These are phyloP conservation scores for Callocephalon fimbriatum DNA, from an alignment of 2,113 vertebrate genomes.

Conservation along the genomic window DNA sequence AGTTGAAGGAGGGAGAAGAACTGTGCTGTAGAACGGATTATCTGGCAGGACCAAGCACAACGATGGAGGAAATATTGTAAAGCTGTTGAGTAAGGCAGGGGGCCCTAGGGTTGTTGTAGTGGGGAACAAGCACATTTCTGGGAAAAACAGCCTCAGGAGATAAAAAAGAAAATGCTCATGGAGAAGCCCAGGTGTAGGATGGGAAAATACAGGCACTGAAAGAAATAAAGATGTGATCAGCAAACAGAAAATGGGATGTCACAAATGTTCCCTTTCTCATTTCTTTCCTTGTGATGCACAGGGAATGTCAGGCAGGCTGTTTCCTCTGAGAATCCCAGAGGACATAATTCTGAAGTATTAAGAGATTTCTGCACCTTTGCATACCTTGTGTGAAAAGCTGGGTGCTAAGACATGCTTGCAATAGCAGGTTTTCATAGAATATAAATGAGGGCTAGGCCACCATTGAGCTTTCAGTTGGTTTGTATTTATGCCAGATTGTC, in stretches of 20 bases:
- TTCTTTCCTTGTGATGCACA: not conserved
- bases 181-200: not conserved
- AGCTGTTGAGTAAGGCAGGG: not conserved
- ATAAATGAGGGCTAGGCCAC: not conserved
- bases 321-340: not conserved
- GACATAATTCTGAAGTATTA: not conserved
- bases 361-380: not conserved
- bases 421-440: not conserved
- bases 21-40: not conserved
- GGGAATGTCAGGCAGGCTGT: not conserved
- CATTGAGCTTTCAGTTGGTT: not conserved
- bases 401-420: not conserved
- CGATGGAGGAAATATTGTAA: not conserved
- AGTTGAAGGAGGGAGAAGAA: not conserved
- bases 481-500: not conserved
- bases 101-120: not conserved
- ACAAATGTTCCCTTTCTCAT: not conserved
- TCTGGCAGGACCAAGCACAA: not conserved
- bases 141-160: not conserved
- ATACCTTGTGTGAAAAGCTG: not conserved
- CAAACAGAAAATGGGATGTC: not conserved
- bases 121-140: not conserved
- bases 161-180: not conserved
- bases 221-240: not conserved
- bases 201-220: not conserved